phyloP scores from a whole-genome alignment of 2,113 vertebrate species.

The Podiceps cristatus region DNA sequence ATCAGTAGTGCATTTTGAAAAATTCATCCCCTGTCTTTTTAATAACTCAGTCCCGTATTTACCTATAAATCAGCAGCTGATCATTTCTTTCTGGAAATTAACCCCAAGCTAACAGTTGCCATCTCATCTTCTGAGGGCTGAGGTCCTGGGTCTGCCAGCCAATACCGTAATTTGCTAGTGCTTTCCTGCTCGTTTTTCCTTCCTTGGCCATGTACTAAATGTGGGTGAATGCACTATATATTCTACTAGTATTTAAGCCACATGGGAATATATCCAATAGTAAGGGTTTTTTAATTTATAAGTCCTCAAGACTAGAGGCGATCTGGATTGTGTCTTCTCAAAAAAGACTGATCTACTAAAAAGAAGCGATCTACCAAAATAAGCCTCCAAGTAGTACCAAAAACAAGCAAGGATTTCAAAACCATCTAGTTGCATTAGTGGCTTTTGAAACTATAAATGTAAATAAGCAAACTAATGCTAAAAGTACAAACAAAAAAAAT shows the following conservation, averaged over 20 bases:
- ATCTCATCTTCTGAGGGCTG: not conserved
- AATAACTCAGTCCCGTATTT: not conserved
- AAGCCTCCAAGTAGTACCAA: not conserved
- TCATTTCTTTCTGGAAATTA: constrained; percentile 32
- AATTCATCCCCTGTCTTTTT: not conserved
- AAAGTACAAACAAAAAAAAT: not conserved
- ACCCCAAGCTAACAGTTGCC: constrained; percentile 1
- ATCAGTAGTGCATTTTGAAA: not conserved
- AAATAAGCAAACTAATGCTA: not conserved
- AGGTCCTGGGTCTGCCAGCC: not conserved
- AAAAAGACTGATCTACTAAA: not conserved
- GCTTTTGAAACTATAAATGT: not conserved
- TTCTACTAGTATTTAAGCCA: constrained; percentile 34
- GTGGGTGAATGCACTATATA: constrained; percentile 24
- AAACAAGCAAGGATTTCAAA: not conserved
- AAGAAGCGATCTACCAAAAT: not conserved
- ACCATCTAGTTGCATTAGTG: not conserved
- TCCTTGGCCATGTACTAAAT: not conserved
- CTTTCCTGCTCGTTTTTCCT: constrained; percentile 17
- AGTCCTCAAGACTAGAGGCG: not conserved
- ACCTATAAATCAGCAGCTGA: not conserved
- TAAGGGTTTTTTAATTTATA: not conserved
- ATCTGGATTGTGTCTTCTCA: not conserved
- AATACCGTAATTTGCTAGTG: constrained; percentile 10
- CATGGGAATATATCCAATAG: not conserved